These are phyloP conservation scores for Vulpes vulpes DNA, from an alignment of 2,113 vertebrate species.

Conservation along the genomic window DNA sequence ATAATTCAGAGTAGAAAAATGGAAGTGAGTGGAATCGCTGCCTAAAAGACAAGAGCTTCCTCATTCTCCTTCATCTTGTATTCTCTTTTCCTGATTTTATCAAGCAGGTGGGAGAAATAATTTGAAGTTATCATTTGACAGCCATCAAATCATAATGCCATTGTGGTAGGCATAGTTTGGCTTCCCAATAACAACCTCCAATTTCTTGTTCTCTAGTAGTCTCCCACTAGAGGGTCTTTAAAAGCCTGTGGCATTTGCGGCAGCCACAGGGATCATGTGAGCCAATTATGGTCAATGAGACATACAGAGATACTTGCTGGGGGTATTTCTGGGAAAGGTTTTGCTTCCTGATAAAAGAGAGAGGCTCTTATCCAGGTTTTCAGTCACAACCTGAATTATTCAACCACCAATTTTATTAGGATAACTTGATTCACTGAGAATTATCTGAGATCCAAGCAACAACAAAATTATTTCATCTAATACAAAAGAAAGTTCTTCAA, in stretches of 20 bases:
- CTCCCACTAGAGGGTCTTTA: neutral
- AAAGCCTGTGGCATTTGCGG: neutral
- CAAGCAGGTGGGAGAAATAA: neutral
- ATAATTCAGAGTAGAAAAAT: conserved; percentile 56
- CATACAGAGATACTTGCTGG: neutral
- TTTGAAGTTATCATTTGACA: neutral
- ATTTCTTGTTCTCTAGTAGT: fast-evolving
- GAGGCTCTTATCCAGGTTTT: neutral
- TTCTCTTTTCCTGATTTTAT: neutral
- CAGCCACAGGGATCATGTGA: neutral
- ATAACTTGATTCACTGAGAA: neutral
- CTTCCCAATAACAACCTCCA: neutral
- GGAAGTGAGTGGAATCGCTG: neutral
- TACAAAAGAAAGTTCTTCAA: neutral
- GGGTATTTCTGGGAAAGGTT: neutral
- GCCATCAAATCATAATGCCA: neutral
- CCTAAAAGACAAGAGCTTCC: neutral
- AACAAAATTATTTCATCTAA: neutral
- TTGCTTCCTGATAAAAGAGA: neutral
- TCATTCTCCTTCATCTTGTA: neutral
- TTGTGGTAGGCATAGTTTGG: neutral
- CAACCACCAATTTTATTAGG: neutral
- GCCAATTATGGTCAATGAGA: neutral
- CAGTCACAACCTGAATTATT: neutral
- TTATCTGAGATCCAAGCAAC: neutral